Evolutionary conservation across 2,797 vertebrate genomes (phyloP), one percentile per base, ranked within the genome.

Genomic region (Myoxocephalus aenaeus): DNA sequence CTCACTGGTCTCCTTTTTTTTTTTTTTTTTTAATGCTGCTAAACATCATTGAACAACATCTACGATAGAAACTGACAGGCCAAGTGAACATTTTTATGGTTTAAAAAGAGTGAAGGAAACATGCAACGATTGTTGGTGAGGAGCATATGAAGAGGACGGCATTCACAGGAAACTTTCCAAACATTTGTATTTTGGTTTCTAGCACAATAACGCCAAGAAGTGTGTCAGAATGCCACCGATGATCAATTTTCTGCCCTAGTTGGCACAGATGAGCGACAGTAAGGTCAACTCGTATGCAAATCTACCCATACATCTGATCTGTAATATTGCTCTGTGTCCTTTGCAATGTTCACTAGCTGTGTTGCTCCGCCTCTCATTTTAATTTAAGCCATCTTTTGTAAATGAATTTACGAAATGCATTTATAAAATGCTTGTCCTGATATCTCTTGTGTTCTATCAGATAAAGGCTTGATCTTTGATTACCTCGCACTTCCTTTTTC

Each of bases 1-100:
- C 32, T 53, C 51, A 48, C 17, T 25, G 7, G 14, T 68, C 48
- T 66, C 14, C 18, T 32, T 71, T 61, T 71, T 64, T 46, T 71
- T 61, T 71, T 64, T 46, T 36, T 42, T 65, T 82, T 70, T 42
- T 79, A 80, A 58, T 7, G 15, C 51, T 79, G 78, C 76, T 80
- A 87, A 80, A 85, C 63, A 78, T 69, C 7, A 72, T 85, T 77
- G 82, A 25, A 69, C 70, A 77, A 77, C 51, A 62, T 64, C 12
- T 34, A 34, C 36, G 20, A 70, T 11, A 6, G 51, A 56, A 84
- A 77, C 50, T 7, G 44, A 79, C n/a, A 38, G 63, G 50, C 11
- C 58, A 14, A 75, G 75, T 84, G 36, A 27, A 73, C 69, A 32
- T 58, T 51, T 46, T 12, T 12, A 54, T 20, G 54, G 73, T 64